These are phyloP conservation scores for Channa striata DNA, from an alignment of 2,797 vertebrate genomes.

Conservation along the genomic window DNA sequence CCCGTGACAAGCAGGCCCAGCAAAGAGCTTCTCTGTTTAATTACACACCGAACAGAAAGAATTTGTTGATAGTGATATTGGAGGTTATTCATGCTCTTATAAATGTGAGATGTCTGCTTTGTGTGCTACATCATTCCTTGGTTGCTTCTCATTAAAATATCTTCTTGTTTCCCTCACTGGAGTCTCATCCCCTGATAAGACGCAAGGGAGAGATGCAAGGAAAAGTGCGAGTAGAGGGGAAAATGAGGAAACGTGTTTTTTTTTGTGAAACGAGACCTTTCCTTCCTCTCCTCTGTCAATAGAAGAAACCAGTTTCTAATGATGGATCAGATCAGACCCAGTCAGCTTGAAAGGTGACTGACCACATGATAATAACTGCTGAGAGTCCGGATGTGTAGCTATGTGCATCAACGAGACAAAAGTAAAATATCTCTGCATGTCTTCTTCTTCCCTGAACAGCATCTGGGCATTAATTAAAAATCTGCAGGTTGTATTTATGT, in stretches of 20 bases:
- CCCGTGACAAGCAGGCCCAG: conserved; percentile 47
- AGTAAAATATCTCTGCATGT: no score
- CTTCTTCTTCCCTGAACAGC: no score
- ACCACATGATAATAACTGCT: no score
- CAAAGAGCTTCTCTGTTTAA: conserved; percentile 57
- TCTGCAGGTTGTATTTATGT: no score
- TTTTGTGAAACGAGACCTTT: no score
- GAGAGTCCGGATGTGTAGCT: no score
- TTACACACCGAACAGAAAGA: conserved; percentile 33
- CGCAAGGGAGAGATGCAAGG: not conserved
- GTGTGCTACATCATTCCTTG: conserved; percentile 20
- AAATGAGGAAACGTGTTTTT: not conserved
- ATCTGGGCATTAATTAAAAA: no score
- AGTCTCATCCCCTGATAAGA: not conserved
- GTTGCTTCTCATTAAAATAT: not conserved
- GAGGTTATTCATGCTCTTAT: conserved; percentile 27
- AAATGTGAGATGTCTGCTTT: conserved; percentile 24
- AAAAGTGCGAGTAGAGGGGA: not conserved
- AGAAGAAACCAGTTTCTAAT: not conserved
- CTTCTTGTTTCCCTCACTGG: not conserved
- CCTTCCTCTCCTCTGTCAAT: not conserved
- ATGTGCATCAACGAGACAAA: no score
- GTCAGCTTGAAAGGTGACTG: no score
- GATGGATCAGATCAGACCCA: no score
- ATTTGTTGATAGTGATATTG: conserved; percentile 50